Conservation (phyloP, 2,113 vertebrate genomes). For the Dasypus novemcinctus region DNA sequence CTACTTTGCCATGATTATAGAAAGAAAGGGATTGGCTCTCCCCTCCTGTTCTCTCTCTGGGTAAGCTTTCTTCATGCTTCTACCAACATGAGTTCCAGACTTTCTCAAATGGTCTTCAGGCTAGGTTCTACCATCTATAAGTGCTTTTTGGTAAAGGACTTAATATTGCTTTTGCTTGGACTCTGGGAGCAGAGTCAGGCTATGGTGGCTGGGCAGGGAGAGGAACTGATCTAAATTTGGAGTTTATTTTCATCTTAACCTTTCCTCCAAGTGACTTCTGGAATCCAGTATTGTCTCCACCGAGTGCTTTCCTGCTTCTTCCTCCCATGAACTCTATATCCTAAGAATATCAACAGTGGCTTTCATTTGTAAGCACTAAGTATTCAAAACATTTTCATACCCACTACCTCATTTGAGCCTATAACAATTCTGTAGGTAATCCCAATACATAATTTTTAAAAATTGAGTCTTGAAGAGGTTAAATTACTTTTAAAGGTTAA, state of each 20-base stretch:
- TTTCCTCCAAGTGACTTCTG: conserved; percentile 73
- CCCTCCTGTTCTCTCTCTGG: conserved; percentile 16
- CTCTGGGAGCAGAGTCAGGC: conserved; percentile 73
- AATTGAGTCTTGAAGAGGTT: conserved; percentile 54
- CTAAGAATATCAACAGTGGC: conserved; percentile 54
- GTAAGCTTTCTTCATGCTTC: conserved; percentile 36
- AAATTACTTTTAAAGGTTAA: conserved; percentile 52
- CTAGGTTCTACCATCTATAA: conserved; percentile 58
- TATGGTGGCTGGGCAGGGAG: conserved; percentile 57
- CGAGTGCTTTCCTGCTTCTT: conserved; percentile 46
- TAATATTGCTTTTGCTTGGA: conserved; percentile 68
- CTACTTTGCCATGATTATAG: conserved; percentile 41
- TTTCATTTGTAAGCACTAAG: background rate
- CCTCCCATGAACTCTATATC: conserved; percentile 55
- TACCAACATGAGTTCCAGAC: conserved; percentile 34
- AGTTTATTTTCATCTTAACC: conserved; percentile 77
- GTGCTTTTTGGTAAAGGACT: conserved; percentile 59
- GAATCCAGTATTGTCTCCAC: conserved; percentile 72
- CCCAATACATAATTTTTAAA: background rate
- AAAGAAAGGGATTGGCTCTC: conserved; percentile 42
- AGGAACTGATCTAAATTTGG: conserved; percentile 73
- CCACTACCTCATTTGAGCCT: background rate
- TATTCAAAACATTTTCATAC: background rate
- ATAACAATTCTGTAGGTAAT: background rate
- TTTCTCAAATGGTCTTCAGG: conserved; percentile 49